Conservation (phyloP, 2,888 invertebrate genomes). For the Bombylius discolor region DNA sequence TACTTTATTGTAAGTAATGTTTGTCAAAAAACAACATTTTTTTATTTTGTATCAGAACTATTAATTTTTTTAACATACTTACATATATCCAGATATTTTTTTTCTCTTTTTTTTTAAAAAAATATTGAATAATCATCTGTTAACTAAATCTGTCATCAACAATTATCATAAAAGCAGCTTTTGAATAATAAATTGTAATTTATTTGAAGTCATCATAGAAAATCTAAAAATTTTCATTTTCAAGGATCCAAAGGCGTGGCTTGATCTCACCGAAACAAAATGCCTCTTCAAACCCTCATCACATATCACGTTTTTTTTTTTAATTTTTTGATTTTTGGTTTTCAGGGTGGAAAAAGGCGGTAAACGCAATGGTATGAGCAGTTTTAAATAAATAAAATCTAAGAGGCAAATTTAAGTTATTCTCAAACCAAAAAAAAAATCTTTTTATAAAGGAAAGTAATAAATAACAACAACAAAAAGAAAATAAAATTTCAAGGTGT, state of each 20-base stretch:
- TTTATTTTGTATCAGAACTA: too few relatives aligned
- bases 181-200: neutral
- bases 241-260: conserved; percentile 6
- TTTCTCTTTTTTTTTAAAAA: too few relatives aligned
- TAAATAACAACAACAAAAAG: neutral
- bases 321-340: neutral
- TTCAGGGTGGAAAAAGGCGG: neutral
- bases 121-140: too few relatives aligned
- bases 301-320: conserved; percentile 5
- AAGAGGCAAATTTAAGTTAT: neutral
- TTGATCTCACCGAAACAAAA: conserved; percentile 10
- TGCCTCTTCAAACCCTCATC: conserved; percentile 15
- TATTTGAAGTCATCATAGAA: neutral
- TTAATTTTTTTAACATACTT: too few relatives aligned
- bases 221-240: neutral
- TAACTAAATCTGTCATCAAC: too few relatives aligned
- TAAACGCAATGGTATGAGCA: neutral
- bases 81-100: too few relatives aligned
- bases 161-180: too few relatives aligned
- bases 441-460: neutral
- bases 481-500: neutral
- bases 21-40: too few relatives aligned
- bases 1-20: too few relatives aligned
- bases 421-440: neutral
- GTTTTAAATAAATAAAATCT: neutral